Evolutionary conservation across 2,113 vertebrate species (phyloP), one percentile per base, ranked within the genome.

Genomic region (Phalacrocorax brasilianus): DNA sequence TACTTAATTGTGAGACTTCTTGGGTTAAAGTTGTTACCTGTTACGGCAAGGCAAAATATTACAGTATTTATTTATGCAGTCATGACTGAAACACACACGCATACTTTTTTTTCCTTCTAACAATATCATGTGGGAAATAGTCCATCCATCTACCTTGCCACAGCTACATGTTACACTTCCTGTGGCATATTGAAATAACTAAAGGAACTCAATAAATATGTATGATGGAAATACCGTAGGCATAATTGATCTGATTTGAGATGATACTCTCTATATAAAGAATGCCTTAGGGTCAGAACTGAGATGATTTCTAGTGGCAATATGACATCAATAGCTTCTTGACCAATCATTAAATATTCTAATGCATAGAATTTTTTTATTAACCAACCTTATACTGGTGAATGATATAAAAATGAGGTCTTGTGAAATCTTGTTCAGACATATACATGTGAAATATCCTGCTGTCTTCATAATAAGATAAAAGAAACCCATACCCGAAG

Each of bases 1-100:
- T 98, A n/a, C 98, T 97, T 88, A 99, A 70, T n/a, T 98, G 98
- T n/a, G 98, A 98, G 42, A 99, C 98, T 92, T 98, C 98, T 95
- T 98, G 98, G 45, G 96, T 98, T 97, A 99, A 80, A 14, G 94
- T 94, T 70, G 96, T 97, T 24, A 99, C 98, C 98, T 98, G 95
- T 58, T 91, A 47, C 9, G 66, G 35, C 45, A 94, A 42, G 77
- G 53, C 11, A 87, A 73, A 95, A 80, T 68, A 71, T 14, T 40
- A 21, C 21, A 32, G 18, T 77, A 40, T 82, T 88, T 74, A 61
- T 44, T 76, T 20, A 22, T 44, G 13, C 7, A 32, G 13, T 32
- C 4, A 2, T 50, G 33, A 11, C 27, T 77, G 42, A 84, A 92
- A 47, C 21, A 35, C 7, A 23, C 3, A 44, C 2, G 20, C 6